These are phyloP conservation scores for Pammene fasciana DNA, from an alignment of 2,888 invertebrate species.

Conservation along the genomic window DNA sequence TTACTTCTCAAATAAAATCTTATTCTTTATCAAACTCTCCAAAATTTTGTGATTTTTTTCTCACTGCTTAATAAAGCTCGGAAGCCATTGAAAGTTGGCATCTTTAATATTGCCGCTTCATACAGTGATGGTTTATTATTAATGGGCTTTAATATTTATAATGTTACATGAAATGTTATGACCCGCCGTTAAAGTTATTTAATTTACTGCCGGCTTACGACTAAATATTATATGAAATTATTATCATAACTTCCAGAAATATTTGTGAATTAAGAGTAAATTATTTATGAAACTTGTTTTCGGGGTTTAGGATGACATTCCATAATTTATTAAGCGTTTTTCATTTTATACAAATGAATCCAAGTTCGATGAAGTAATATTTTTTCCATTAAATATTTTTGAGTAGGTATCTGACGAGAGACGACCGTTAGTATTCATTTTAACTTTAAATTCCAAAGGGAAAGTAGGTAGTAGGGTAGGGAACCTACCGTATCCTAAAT, in stretches of 20 bases:
- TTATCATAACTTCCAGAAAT: slow-evolving; percentile 7
- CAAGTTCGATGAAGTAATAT: no score
- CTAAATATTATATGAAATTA: not conserved
- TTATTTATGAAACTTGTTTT: not conserved
- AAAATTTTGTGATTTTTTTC: slow-evolving; percentile 53
- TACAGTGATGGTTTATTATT: slow-evolving; percentile 30
- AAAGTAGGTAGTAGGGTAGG: no score
- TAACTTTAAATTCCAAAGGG: no score
- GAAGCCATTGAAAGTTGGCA: slow-evolving; percentile 58
- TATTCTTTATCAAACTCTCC: slow-evolving; percentile 32
- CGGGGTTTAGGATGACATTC: not conserved
- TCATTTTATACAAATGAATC: not conserved
- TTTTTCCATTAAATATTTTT: no score
- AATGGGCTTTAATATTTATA: slow-evolving; percentile 19
- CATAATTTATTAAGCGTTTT: not conserved
- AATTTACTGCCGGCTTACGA: slow-evolving; percentile 20
- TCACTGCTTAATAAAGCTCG: slow-evolving; percentile 61
- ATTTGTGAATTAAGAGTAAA: not conserved
- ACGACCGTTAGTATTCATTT: no score
- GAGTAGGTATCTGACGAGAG: no score
- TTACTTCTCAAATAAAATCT: not conserved
- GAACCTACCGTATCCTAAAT: no score
- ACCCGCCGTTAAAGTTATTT: slow-evolving; percentile 16
- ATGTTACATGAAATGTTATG: slow-evolving; percentile 11
- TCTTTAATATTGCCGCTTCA: slow-evolving; percentile 48